Percentiles rank a stretch among this genome's conserved stretches.
These are phyloP conservation scores for Volucella inflata DNA, from an alignment of 2,888 invertebrate genomes.

Conservation along the genomic window DNA sequence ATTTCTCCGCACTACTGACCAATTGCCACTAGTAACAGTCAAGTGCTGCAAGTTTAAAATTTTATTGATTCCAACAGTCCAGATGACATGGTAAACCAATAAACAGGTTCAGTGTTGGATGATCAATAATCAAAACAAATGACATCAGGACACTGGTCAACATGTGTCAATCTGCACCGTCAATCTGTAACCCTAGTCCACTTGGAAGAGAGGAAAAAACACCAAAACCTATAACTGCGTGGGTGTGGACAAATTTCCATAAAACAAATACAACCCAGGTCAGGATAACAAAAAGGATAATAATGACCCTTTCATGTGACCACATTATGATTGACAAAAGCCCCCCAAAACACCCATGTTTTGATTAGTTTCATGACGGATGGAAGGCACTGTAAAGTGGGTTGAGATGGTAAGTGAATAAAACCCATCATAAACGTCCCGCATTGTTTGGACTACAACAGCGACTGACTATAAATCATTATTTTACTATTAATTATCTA, in stretches of 20 bases:
- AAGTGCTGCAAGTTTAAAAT: constrained; percentile 8
- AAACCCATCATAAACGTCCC: not conserved
- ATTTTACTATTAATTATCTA: constrained; percentile 53
- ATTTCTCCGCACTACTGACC: not conserved
- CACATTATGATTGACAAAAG: constrained; percentile 25
- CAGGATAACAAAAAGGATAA: constrained; percentile 22
- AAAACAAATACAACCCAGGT: constrained; percentile 7
- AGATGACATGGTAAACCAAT: not conserved
- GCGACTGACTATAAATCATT: constrained; percentile 27
- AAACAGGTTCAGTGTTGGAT: constrained; percentile 42
- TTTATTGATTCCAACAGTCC: constrained; percentile 23
- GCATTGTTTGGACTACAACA: not conserved
- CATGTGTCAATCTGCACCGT: not conserved
- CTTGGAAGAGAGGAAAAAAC: not conserved
- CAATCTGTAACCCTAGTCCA: constrained; percentile 1
- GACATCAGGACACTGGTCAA: constrained; percentile 34
- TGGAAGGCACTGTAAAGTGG: too few species aligned
- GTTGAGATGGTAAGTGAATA: not conserved
- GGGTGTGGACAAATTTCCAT: constrained; percentile 35
- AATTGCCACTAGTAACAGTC: not conserved
- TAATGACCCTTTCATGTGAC: constrained; percentile 14
- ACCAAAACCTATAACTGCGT: not conserved
- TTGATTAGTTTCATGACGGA: constrained; percentile 13
- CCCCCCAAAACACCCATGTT: constrained; percentile 13
- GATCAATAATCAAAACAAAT: constrained; percentile 64